These are phyloP conservation scores for Scaeva pyrastri DNA, from an alignment of 2,888 invertebrate genomes.

Conservation along the genomic window DNA sequence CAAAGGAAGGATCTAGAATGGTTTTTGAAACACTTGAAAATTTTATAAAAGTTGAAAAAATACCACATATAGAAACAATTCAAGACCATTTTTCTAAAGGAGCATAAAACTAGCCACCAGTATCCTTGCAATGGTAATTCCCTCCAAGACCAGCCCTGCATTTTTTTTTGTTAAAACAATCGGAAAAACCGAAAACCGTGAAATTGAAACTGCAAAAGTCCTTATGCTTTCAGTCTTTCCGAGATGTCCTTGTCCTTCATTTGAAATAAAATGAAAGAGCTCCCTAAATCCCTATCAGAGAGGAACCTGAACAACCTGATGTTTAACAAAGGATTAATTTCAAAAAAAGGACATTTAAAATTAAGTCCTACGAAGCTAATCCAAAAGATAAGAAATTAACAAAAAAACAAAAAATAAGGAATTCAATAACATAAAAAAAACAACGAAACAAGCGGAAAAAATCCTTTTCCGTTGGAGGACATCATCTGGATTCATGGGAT, in stretches of 20 bases:
- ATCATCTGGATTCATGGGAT: not conserved
- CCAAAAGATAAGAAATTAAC: constrained; percentile 42
- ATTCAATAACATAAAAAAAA: too few relatives aligned
- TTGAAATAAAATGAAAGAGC: constrained; percentile 40
- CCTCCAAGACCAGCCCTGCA: not conserved
- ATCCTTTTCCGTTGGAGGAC: constrained; percentile 14
- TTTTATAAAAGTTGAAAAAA: too few relatives aligned
- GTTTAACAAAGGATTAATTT: constrained; percentile 20
- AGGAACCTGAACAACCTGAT: not conserved
- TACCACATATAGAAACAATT: too few relatives aligned
- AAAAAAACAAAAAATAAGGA: constrained; percentile 47
- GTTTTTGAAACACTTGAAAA: too few relatives aligned
- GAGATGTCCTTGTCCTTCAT: not conserved
- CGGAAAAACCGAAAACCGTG: constrained; percentile 65
- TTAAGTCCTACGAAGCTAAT: not conserved
- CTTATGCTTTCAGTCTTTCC: constrained; percentile 34
- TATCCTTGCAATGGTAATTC: too few relatives aligned
- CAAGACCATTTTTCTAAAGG: too few relatives aligned
- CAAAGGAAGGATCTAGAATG: too few relatives aligned
- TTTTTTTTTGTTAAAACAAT: constrained; percentile 9
- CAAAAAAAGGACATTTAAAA: not conserved
- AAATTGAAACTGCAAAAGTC: constrained; percentile 70
- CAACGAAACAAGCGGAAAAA: constrained; percentile 67
- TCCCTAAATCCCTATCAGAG: not conserved
- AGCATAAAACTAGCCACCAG: not conserved